Evolutionary conservation across 2,888 invertebrate species (phyloP).

Genomic region (Malthinus flaveolus): DNA sequence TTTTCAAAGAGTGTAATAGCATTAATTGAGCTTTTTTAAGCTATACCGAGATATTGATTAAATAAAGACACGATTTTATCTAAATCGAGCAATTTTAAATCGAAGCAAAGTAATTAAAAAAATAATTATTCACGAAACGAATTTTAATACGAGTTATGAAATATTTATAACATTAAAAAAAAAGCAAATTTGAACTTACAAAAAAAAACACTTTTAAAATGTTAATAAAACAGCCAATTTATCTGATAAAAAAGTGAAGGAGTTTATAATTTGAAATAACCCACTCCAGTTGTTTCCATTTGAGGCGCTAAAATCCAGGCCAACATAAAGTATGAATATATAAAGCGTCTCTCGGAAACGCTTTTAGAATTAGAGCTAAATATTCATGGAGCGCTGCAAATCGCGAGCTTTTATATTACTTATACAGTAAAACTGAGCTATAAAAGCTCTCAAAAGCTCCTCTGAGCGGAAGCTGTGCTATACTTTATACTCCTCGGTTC

Average conservation of each 20-base stretch:
- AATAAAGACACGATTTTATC: too few species aligned
- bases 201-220: neutral
- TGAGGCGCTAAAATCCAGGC: constrained; percentile 43
- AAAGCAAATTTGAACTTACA: too few species aligned
- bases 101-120: too few species aligned
- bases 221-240: constrained; percentile 3
- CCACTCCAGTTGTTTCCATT: constrained; percentile 26
- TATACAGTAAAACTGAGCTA: constrained; percentile 52
- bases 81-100: too few species aligned
- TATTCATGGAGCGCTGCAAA: constrained; percentile 57
- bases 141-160: too few species aligned
- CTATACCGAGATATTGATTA: too few species aligned
- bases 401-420: constrained; percentile 57
- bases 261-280: constrained; percentile 20
- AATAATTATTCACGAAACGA: too few species aligned
- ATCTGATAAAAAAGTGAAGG: constrained; percentile 10
- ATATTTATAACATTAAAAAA: too few species aligned
- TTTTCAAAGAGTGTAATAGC: too few species aligned
- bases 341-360: constrained; percentile 54
- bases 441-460: constrained; percentile 54
- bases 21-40: too few species aligned
- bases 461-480: constrained; percentile 48
- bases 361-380: constrained; percentile 57
- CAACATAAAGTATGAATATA: constrained; percentile 51
- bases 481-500: constrained; percentile 53